A percentile compares a stretch with the other conserved stretches of the same genome.
phyloP scores from a whole-genome alignment of 1,140 invertebrate species.

The Formica exsecta region DNA sequence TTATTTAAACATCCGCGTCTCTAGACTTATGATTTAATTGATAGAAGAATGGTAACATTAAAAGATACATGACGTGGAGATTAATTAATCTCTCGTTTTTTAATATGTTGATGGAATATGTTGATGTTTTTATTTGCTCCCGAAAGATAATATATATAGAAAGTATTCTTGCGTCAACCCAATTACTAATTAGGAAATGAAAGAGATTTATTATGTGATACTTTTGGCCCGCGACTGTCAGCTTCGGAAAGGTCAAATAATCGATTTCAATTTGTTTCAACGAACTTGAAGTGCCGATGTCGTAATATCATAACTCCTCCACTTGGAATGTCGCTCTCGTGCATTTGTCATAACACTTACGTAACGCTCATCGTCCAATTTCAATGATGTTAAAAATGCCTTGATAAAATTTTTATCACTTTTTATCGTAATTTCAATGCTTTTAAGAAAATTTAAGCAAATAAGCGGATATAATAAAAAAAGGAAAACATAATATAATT shows the following conservation, averaged over 20 bases:
- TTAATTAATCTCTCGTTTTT: too few species aligned
- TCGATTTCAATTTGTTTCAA: slow-evolving; percentile 4
- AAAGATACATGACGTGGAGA: too few species aligned
- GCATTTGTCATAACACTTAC: not conserved
- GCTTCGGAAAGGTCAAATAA: slow-evolving; percentile 8
- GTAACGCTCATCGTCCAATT: not conserved
- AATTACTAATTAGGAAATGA: not conserved
- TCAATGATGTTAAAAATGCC: not conserved
- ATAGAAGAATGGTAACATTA: too few species aligned
- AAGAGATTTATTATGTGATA: not conserved
- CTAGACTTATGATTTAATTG: too few species aligned
- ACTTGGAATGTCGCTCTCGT: not conserved
- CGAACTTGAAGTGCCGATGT: slow-evolving; percentile 52
- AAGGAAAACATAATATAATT: not conserved
- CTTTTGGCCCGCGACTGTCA: not conserved
- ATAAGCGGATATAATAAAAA: not conserved
- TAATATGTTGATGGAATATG: too few species aligned
- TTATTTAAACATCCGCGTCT: too few species aligned
- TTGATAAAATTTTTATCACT: slow-evolving; percentile 17
- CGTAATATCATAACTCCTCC: not conserved
- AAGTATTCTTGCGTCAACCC: not conserved
- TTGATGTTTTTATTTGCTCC: too few species aligned
- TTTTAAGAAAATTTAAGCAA: not conserved
- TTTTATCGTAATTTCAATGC: not conserved
- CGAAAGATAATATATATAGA: too few species aligned